These are phyloP conservation scores for Andrena cerasifolii DNA, from an alignment of 1,140 invertebrate species.

Conservation along the genomic window DNA sequence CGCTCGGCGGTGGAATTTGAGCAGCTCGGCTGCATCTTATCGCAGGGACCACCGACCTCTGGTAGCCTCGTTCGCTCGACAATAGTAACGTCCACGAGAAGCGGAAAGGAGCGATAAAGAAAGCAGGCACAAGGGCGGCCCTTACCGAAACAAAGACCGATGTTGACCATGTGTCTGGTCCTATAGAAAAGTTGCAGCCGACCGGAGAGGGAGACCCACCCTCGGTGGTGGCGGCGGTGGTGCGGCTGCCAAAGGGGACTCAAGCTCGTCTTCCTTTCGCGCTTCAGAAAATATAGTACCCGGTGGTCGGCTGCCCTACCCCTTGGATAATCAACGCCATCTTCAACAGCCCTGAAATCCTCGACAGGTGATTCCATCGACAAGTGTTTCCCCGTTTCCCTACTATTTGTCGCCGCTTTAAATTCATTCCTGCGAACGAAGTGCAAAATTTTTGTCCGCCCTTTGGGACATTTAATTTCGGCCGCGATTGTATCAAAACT, in stretches of 20 bases:
- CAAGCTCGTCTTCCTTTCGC: conserved; percentile 9
- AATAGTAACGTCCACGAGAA: conserved; percentile 14
- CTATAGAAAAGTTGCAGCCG: conserved; percentile 63
- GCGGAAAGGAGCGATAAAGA: conserved; percentile 31
- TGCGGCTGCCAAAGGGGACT: conserved; percentile 34
- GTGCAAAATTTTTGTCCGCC: too few species aligned
- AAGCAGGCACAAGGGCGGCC: conserved; percentile 27
- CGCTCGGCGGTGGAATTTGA: neutral
- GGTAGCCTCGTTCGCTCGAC: neutral
- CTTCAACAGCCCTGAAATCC: too few species aligned
- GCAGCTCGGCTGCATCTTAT: conserved; percentile 14
- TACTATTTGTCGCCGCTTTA: too few species aligned
- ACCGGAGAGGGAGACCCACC: conserved; percentile 6
- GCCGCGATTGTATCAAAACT: conserved; percentile 3
- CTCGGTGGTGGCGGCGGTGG: neutral
- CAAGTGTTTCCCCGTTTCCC: too few species aligned
- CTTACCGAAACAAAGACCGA: conserved; percentile 68
- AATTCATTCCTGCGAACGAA: too few species aligned
- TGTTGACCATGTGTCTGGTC: conserved; percentile 73
- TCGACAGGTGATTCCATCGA: too few species aligned
- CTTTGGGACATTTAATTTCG: neutral
- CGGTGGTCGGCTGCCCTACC: neutral
- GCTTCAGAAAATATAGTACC: conserved; percentile 36
- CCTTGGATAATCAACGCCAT: too few species aligned
- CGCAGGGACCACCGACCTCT: neutral